These are phyloP conservation scores for Oncorhynchus keta DNA, from an alignment of 2,113 vertebrate genomes.

Conservation along the genomic window DNA sequence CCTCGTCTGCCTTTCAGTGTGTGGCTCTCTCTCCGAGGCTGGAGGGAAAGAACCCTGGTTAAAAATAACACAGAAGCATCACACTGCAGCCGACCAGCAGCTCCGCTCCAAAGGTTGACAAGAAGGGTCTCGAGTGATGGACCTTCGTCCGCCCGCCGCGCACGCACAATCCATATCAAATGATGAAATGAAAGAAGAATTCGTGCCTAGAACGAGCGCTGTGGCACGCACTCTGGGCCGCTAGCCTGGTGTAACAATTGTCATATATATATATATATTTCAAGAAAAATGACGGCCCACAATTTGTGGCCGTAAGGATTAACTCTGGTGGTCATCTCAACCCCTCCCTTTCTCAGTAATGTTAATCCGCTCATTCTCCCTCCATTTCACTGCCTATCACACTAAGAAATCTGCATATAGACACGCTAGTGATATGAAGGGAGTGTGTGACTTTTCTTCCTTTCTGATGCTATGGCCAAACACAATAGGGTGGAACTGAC, in stretches of 20 bases:
- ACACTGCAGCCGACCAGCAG: background rate
- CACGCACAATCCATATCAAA: background rate
- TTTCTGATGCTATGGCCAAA: background rate
- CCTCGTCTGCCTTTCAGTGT: conserved; percentile 17
- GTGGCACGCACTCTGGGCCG: background rate
- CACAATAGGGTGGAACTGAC: background rate
- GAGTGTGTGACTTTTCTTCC: background rate
- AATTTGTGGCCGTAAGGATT: background rate
- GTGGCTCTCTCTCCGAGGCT: background rate
- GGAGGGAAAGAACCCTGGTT: background rate
- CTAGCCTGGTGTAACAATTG: background rate
- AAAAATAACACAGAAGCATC: background rate
- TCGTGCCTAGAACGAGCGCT: background rate
- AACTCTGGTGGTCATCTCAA: background rate
- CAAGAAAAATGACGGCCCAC: no score
- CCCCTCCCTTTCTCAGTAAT: background rate
- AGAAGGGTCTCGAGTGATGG: background rate
- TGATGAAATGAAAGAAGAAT: background rate
- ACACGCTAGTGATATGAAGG: no score
- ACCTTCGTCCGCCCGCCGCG: background rate
- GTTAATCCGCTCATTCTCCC: background rate
- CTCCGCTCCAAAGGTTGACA: background rate
- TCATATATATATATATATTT: no score
- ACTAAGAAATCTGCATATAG: background rate
- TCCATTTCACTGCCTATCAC: background rate